Evolutionary conservation across 2,113 vertebrate species (phyloP).

Genomic region (Myotis yumanensis): DNA sequence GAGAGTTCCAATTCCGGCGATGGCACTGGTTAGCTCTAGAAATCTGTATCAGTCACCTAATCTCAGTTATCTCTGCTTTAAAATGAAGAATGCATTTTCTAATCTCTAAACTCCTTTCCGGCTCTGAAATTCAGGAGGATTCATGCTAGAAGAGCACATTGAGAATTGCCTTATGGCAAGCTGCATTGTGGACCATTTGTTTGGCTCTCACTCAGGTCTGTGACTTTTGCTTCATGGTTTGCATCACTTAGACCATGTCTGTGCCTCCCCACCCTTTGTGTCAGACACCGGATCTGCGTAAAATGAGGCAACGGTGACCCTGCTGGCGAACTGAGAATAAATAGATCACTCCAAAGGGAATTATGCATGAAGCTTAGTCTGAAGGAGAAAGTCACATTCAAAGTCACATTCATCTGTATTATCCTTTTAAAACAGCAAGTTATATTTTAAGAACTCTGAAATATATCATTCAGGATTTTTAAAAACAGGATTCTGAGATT

Average conservation of each 20-base stretch:
- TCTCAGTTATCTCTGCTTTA: not conserved
- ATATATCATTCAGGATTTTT: not conserved
- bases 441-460: not conserved
- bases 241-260: constrained; percentile 35
- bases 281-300: not conserved
- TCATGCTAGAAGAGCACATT: not conserved
- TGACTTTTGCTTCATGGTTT: constrained; percentile 24
- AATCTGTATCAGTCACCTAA: not conserved
- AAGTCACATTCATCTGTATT: not conserved
- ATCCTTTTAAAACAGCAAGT: constrained; percentile 34
- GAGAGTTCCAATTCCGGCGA: not conserved
- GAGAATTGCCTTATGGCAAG: not conserved
- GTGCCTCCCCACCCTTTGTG: constrained; percentile 34
- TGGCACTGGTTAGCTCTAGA: not conserved
- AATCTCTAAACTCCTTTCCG: not conserved
- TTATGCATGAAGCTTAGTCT: not conserved
- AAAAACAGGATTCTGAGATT: not conserved
- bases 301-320: not conserved
- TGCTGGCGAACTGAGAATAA: constrained; percentile 18
- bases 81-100: not conserved
- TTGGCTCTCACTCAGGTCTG: constrained; percentile 28
- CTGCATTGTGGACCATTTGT: not conserved
- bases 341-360: not conserved
- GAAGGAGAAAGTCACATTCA: not conserved
- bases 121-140: not conserved